Evolutionary conservation across 2,888 invertebrate species (phyloP), one percentile per base, ranked within the genome.

Genomic region (Cacoxenus indagator): DNA sequence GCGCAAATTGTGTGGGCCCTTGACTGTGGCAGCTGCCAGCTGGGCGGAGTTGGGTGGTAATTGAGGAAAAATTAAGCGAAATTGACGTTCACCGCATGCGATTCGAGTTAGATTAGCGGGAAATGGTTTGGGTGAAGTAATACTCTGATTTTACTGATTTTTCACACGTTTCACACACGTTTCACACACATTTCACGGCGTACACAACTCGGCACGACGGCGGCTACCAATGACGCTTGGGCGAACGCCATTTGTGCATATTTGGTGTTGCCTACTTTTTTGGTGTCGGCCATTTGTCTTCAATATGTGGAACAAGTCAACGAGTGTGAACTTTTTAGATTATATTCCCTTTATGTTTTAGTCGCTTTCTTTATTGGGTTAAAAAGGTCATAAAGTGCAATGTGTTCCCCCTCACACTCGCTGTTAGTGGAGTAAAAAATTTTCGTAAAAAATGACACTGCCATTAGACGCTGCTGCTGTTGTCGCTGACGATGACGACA

Each of bases 391-490:
- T 14, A 55, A 55, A 55, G 26, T 55, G 61, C 37, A 61, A 17
- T 61, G 14, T 61, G 37, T 37, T 37, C 19, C 37, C 55, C 26
- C 26, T 55, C 14, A 26, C 55, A 26, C 27, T 26, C 55, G 14
- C 27, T 26, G 26, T 27, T 3, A 31, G 11, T 9, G 19, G 61
- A 22, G 9, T 67, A 55, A 70, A 61, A 27, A 57, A 73, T 82
- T 65, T 70, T 72, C 70, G 75, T 83, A 82, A 81, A 76, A 78
- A 78, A 83, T 81, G 78, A 72, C 73, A 73, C 73, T 69, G 82
- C 82, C 83, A 83, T 81, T 83, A 83, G 82, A 82, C 80, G 84
- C 74, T 82, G 37, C 5, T 37, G 37, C 37, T 37, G 37, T 4
- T 37, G 37, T 2, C 14, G 37, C 14, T 37, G 37, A 37, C 14